Evolutionary conservation across 2,113 vertebrate species (phyloP).

Genomic region (Crypturellus undulatus): DNA sequence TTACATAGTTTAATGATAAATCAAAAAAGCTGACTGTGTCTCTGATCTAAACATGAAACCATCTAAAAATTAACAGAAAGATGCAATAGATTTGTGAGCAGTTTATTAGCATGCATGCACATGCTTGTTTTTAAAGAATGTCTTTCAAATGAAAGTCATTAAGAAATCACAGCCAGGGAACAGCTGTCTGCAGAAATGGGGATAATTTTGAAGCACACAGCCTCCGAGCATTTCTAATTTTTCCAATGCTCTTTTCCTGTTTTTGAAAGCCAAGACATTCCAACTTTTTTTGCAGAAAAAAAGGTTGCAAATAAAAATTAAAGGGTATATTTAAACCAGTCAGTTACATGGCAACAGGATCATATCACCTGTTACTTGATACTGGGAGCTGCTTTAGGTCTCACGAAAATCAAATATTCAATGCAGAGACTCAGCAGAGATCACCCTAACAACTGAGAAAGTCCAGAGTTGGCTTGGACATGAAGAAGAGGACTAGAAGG

Average conservation of each 20-base stretch:
- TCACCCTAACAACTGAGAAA: background rate
- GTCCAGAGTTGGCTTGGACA: background rate
- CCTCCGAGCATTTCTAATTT: background rate
- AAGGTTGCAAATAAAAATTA: background rate
- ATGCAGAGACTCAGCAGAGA: background rate
- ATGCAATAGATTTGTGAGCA: background rate
- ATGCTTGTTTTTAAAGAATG: background rate
- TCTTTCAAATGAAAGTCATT: background rate
- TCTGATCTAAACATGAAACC: background rate
- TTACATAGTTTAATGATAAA: background rate
- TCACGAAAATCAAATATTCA: background rate
- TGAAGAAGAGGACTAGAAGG: background rate
- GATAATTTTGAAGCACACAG: background rate
- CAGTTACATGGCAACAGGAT: background rate
- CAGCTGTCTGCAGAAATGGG: background rate
- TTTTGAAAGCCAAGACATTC: background rate
- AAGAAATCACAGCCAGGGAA: background rate
- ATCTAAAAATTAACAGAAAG: background rate
- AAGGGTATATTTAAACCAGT: background rate
- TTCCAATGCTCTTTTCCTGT: background rate
- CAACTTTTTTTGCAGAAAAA: background rate
- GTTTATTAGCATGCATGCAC: background rate
- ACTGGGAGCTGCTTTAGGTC: background rate
- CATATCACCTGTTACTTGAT: background rate
- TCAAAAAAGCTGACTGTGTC: background rate